phyloP scores from a whole-genome alignment of 2,797 vertebrate genomes.

The Pteronotus mesoamericanus region DNA sequence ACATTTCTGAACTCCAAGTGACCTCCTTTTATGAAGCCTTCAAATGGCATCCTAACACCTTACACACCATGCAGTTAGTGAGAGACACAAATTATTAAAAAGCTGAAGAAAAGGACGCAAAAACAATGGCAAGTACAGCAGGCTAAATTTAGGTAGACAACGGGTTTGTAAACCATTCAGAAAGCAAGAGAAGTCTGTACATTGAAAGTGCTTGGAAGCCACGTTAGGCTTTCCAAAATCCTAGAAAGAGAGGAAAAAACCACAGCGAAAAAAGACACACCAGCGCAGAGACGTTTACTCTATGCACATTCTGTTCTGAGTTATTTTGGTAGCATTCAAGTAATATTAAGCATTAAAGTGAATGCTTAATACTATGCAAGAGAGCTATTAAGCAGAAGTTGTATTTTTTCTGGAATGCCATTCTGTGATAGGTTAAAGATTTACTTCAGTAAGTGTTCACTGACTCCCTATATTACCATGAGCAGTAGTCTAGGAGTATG shows the following conservation, averaged over 20 bases:
- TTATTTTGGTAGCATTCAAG: not conserved
- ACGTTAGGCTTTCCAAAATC: not conserved
- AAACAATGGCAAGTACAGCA: conserved; percentile 67
- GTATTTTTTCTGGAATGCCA: not conserved
- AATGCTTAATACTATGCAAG: not conserved
- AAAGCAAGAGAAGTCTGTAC: conserved; percentile 54
- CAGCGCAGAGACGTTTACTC: not conserved
- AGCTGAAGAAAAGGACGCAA: conserved; percentile 57
- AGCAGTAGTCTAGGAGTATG: not conserved
- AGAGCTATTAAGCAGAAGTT: not conserved
- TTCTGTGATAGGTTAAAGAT: not conserved
- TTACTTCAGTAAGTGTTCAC: not conserved
- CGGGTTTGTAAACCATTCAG: conserved; percentile 64
- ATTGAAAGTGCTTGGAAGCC: conserved; percentile 34
- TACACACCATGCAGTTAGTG: conserved; percentile 69
- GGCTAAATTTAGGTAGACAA: conserved; percentile 70
- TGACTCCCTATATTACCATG: not conserved
- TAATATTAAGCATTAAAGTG: not conserved
- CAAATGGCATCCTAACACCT: conserved; percentile 78
- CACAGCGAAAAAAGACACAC: not conserved
- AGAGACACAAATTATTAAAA: conserved; percentile 58
- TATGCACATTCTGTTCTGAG: not conserved
- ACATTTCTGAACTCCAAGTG: conserved; percentile 84
- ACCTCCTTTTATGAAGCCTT: conserved; percentile 79
- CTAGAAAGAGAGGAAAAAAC: not conserved